Base-by-base conservation (phyloP, 2,113 vertebrate species). In the Callaeas wilsoni region DNA sequence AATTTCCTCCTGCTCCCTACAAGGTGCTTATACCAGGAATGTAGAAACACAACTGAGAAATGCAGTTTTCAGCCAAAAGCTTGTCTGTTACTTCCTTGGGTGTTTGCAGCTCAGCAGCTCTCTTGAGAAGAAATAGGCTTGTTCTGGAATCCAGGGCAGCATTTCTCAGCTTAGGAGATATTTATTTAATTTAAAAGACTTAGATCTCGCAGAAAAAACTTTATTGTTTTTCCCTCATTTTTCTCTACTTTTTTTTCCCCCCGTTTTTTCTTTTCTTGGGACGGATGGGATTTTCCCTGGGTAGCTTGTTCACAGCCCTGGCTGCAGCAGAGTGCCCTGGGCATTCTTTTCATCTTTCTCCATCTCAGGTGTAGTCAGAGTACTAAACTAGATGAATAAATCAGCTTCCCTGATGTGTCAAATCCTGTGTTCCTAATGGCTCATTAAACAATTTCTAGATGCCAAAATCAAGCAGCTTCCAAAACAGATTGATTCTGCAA, bases 391-490 rank as follows among this genome's bases (percentile, higher is more conserved):
- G 37, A 70, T 76, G 13, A 87, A 87, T 82, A 91, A 92, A 94
- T 76, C 41, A 56, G 46, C 44, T 94, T 89, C 57, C 70, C 84
- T 84, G 56, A 84, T 82, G 81, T 76, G 57, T 73, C 84, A 95
- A 87, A 89, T 96, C 56, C 27, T 5, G 1, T 83, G 64, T 52
- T 92, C 42, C 56, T 93, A 74, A 95, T 68, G 91, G 69, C 91
- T 95, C 80, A 67, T 96, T 95, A 84, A 84, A 62, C 87, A 81
- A 71, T 93, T 84, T 88, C 63, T 81, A 70, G 53, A 49, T 95
- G 94, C 73, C 74, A 74, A 87, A 82, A 87, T 79, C 77, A 90
- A 82, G 68, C 86, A 86, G 68, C 59, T 84, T 78, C 65, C 60
- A 41, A 92, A 95, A 49, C 80, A 94, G 87, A 96, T 89, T 93